phyloP scores from a whole-genome alignment of 2,113 vertebrate genomes.

The Vulpes lagopus region DNA sequence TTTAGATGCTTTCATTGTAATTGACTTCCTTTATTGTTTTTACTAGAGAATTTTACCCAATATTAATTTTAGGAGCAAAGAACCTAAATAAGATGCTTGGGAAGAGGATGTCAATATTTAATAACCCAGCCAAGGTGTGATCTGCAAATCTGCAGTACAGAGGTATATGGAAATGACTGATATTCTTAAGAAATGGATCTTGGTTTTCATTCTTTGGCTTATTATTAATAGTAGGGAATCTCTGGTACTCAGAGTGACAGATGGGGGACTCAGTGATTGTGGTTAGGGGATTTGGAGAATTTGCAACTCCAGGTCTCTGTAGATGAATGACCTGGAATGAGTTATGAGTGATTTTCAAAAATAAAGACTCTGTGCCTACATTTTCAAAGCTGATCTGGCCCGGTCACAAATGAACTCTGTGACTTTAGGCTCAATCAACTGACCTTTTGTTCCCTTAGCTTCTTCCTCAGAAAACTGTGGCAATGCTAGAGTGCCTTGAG shows the following conservation, averaged over 20 bases:
- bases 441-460: not conserved
- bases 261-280: not conserved
- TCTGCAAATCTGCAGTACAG: not conserved
- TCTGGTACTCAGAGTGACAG: not conserved
- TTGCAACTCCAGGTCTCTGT: not conserved
- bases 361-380: not conserved
- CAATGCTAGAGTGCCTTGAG: not conserved
- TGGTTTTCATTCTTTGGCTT: not conserved
- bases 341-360: constrained; percentile 38
- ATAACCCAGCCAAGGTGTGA: not conserved
- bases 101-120: not conserved
- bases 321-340: not conserved
- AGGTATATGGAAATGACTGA: not conserved
- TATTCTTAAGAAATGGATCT: constrained; percentile 3
- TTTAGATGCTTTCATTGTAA: not conserved
- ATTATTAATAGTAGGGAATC: constrained; percentile 31
- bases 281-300: not conserved
- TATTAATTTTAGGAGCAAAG: not conserved
- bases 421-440: not conserved
- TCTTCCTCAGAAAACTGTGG: constrained; percentile 55
- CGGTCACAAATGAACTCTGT: not conserved
- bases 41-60: not conserved
- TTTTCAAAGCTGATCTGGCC: not conserved
- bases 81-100: not conserved
- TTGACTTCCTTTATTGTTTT: not conserved